A percentile compares a stretch with the other conserved stretches of the same genome.
These are phyloP conservation scores for Acanthornis magna DNA, from an alignment of 2,797 vertebrate species.

Conservation along the genomic window DNA sequence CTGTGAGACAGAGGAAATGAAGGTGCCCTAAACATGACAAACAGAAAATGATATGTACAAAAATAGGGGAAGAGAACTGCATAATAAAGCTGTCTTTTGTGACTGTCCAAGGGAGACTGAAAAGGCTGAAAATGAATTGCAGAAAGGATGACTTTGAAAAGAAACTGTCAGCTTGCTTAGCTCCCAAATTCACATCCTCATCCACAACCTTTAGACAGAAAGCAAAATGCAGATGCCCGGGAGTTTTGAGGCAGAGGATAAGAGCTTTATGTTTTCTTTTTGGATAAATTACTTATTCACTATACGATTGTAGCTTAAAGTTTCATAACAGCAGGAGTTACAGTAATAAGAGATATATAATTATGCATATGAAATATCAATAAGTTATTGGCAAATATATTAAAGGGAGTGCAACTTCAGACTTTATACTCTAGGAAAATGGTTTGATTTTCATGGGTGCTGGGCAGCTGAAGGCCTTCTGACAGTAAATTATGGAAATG, in stretches of 20 bases:
- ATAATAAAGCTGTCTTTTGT: conserved; percentile 47
- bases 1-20: conserved; percentile 40
- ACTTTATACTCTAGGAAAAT: background rate
- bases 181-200: background rate
- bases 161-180: conserved; percentile 17
- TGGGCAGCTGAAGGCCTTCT: background rate
- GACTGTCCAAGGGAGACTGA: conserved; percentile 52
- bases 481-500: background rate
- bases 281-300: background rate
- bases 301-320: background rate
- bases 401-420: background rate
- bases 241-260: background rate
- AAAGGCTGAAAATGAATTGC: conserved; percentile 21
- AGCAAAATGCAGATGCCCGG: background rate
- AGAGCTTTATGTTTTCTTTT: background rate
- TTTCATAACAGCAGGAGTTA: background rate
- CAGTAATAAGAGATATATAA: background rate
- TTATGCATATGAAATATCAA: background rate
- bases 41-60: conserved; percentile 33
- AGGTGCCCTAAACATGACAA: conserved; percentile 58
- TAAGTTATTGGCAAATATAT: background rate
- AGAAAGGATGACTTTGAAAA: conserved; percentile 38
- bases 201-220: background rate
- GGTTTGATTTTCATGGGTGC: background rate
- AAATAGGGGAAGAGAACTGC: conserved; percentile 23